A percentile compares a stretch with the other conserved stretches of the same genome.
Conservation (phyloP, 1,140 invertebrate genomes). For the Dendroctonus valens region DNA sequence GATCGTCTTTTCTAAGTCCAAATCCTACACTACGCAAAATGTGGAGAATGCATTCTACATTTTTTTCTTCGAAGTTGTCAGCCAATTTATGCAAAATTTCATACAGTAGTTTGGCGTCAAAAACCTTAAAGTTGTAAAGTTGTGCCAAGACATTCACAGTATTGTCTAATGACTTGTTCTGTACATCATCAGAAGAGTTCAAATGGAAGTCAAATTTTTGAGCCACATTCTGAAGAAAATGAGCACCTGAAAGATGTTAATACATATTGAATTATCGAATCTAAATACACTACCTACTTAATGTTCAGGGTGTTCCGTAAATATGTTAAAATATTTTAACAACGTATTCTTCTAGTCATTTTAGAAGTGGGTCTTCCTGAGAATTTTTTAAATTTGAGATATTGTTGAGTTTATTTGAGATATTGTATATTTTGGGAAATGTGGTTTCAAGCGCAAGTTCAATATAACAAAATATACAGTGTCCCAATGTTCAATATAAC, state of each 20-base stretch:
- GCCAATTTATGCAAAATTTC: conserved; percentile 70
- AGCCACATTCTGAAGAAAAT: conserved; percentile 70
- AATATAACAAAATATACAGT: too few relatives aligned
- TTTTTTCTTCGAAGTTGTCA: conserved; percentile 71
- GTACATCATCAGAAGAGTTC: conserved; percentile 55
- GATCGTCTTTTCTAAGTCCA: conserved; percentile 84
- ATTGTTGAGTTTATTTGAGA: too few relatives aligned
- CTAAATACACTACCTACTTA: too few relatives aligned
- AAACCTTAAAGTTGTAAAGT: conserved; percentile 89
- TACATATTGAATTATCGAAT: too few relatives aligned
- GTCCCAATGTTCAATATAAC: too few relatives aligned
- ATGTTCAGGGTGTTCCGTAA: too few relatives aligned
- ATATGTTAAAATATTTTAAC: too few relatives aligned
- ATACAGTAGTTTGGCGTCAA: conserved; percentile 69
- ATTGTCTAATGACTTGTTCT: conserved; percentile 87
- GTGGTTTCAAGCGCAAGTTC: too few relatives aligned
- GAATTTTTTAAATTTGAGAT: too few relatives aligned
- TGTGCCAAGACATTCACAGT: conserved; percentile 74
- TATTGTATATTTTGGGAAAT: too few relatives aligned
- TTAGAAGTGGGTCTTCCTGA: too few relatives aligned
- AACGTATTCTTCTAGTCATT: too few relatives aligned
- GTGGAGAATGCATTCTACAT: conserved; percentile 82
- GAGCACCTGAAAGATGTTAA: conserved; percentile 60
- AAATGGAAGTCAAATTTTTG: conserved; percentile 66
- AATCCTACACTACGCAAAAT: conserved; percentile 81